Base-by-base conservation (phyloP, 2,113 vertebrate genomes). In the Delphinus delphis region DNA sequence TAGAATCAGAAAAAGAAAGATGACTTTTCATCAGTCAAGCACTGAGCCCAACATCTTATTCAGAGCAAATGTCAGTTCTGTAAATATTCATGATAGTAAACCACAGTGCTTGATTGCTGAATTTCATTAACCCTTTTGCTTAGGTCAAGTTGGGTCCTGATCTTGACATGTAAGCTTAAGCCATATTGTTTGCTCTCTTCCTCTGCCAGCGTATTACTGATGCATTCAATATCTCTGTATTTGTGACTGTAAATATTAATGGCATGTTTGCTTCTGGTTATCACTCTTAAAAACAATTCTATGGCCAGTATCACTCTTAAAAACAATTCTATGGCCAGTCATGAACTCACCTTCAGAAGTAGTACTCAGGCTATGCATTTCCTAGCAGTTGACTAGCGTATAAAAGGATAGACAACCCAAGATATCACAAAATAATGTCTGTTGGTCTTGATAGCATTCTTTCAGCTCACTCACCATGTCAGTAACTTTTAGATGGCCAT, bases 391-490 rank as follows among this genome's bases (percentile, higher is more conserved):
- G 65, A 63, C 47, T 80, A n/a, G 17, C 41, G 17, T 70, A 0
- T 60, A 31, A 92, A 96, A 91, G 17, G 12, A 44, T 20, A 63
- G 6, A n/a, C 7, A 44, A 90, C 7, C 26, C 21, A 88, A 77
- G 21, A 67, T 5, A 90, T 50, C 28, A 47, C 53, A 60, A 41
- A 84, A 28, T 82, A 21, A 23, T 13, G 12, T 79, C 8, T 14
- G 3, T 20, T 38, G 44, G 47, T 26, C 11, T 21, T 70, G 5
- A 33, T 5, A 8, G 60, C 8, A 67, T 18, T 92, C 95, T 92
- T 94, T 76, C 15, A 93, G 95, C 74, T 92, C 47, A 98, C 99
- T 99, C 50, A 99, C 99, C 99, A 99, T 99, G 93, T 99, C 99
- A 85, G 98, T 98, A 53, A 99, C 90, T 60, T 28, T 98, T 93